These are phyloP conservation scores for Tragelaphus buxtoni DNA, from an alignment of 2,113 vertebrate species.

Conservation along the genomic window DNA sequence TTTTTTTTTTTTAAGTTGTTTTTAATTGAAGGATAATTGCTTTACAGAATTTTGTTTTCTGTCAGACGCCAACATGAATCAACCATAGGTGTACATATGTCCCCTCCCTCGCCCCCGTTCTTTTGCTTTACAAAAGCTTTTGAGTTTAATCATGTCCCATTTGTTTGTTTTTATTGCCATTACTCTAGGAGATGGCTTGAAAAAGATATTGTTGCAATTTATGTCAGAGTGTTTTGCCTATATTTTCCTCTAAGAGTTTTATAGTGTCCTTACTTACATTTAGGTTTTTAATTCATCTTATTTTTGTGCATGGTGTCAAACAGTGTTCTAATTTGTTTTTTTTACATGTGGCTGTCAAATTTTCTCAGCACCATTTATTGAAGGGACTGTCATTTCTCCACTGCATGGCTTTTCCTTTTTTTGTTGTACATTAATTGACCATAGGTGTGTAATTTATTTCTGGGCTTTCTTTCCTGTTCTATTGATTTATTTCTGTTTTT, in stretches of 20 bases:
- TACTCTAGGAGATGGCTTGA: neutral
- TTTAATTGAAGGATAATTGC: neutral
- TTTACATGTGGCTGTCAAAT: neutral
- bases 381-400: neutral
- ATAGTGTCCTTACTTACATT: neutral
- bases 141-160: neutral
- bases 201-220: neutral
- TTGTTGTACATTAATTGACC: neutral
- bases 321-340: neutral
- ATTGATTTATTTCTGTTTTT: neutral
- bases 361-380: neutral
- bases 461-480: neutral
- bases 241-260: neutral
- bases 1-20: neutral
- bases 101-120: fast-evolving
- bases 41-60: neutral
- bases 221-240: neutral
- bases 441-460: neutral
- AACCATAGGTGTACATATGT: neutral
- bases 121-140: neutral
- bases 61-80: neutral
- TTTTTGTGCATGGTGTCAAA: neutral
- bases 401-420: neutral
- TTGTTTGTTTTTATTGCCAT: neutral
- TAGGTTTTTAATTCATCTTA: neutral